These are phyloP conservation scores for Macrotrachela quadricornifera DNA, from an alignment of 1,140 invertebrate genomes.

Conservation along the genomic window DNA sequence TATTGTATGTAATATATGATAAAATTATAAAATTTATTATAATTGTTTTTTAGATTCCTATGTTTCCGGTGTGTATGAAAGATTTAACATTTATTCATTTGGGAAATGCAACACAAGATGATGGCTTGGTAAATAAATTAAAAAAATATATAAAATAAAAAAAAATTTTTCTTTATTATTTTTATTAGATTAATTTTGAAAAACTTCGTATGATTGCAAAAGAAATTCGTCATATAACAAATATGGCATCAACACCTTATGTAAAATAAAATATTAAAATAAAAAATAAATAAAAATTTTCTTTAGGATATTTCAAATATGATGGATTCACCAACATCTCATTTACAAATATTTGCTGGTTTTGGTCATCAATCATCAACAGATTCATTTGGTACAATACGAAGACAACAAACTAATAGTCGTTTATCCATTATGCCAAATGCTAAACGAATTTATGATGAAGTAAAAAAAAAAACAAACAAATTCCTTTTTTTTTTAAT, in stretches of 20 bases:
- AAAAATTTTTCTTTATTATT: too few species aligned
- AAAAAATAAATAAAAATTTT: too few species aligned
- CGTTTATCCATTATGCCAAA: too few species aligned
- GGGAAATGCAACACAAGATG: conserved; percentile 80
- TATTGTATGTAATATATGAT: conserved; percentile 16
- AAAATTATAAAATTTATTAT: neutral
- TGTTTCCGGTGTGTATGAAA: conserved; percentile 43
- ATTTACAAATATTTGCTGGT: neutral
- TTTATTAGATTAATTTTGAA: conserved; percentile 57
- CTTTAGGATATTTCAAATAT: neutral
- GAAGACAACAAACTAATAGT: too few species aligned
- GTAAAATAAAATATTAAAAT: too few species aligned
- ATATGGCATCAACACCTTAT: conserved; percentile 78
- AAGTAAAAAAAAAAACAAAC: neutral
- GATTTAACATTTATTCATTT: conserved; percentile 93
- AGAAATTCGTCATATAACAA: conserved; percentile 68
- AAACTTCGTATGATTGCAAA: conserved; percentile 95
- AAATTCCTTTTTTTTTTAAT: neutral
- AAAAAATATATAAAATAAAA: too few species aligned
- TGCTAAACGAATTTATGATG: neutral
- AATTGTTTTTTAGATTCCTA: conserved; percentile 46
- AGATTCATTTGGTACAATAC: too few species aligned
- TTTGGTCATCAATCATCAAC: neutral
- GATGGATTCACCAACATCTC: conserved; percentile 3
- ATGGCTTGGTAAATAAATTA: conserved; percentile 45